These are phyloP conservation scores for Drosophila borealis DNA, from an alignment of 2,888 invertebrate genomes.

Conservation along the genomic window DNA sequence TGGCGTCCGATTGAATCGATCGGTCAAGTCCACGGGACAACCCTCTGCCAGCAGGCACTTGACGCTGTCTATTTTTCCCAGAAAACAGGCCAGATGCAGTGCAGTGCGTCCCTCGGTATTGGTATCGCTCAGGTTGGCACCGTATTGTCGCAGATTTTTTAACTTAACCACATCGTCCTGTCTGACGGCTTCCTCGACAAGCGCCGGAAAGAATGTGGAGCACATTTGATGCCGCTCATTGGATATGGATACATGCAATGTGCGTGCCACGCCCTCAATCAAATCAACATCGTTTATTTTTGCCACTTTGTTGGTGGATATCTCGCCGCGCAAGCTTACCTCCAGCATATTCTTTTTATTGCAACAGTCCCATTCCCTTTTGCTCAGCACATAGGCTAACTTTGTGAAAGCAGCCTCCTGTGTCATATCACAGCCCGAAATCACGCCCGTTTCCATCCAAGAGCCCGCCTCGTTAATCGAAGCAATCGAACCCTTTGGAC, in stretches of 20 bases:
- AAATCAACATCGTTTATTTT: constrained; percentile 85
- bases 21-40: constrained; percentile 92
- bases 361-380: constrained; percentile 88
- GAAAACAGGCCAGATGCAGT: constrained; percentile 91
- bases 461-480: constrained; percentile 93
- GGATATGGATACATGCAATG: constrained; percentile 86
- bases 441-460: constrained; percentile 77
- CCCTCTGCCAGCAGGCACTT: constrained; percentile 91
- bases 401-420: constrained; percentile 97
- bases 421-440: constrained; percentile 86
- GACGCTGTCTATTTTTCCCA: constrained; percentile 88
- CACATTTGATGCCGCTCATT: constrained; percentile 86
- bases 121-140: constrained; percentile 90
- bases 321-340: constrained; percentile 91
- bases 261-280: constrained; percentile 87
- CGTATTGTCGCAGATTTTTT: constrained; percentile 85
- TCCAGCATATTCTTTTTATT: constrained; percentile 90
- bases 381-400: constrained; percentile 94
- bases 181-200: constrained; percentile 88
- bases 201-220: constrained; percentile 88
- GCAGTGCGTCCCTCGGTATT: constrained; percentile 92
- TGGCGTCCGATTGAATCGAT: constrained; percentile 89
- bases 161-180: constrained; percentile 86
- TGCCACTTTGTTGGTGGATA: constrained; percentile 86
- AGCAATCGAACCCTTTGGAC: constrained; percentile 91